Evolutionary conservation across 2,113 vertebrate genomes (phyloP).

Genomic region (Lepus timidus): DNA sequence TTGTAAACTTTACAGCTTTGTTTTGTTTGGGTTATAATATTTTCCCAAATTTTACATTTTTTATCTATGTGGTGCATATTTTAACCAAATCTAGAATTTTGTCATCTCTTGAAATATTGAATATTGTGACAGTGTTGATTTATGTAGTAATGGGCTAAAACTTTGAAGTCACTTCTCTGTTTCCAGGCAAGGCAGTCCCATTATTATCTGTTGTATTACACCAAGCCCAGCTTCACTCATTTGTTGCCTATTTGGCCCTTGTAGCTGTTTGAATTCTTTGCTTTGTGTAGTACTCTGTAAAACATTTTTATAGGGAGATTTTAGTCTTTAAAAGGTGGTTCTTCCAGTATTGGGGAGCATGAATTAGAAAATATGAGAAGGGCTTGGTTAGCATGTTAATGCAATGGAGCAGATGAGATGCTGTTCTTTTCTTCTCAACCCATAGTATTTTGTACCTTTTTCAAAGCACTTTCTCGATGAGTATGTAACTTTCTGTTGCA

Average conservation of each 20-base stretch:
- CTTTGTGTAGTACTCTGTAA: not conserved
- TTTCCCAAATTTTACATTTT: not conserved
- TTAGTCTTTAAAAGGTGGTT: conserved; percentile 57
- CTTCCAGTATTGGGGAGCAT: not conserved
- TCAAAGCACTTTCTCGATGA: not conserved
- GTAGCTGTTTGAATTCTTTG: conserved; percentile 4
- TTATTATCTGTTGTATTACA: not conserved
- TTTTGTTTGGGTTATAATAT: not conserved
- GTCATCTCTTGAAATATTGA: not conserved
- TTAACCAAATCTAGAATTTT: not conserved
- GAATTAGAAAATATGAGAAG: not conserved
- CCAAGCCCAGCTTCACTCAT: not conserved
- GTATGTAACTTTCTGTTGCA: not conserved
- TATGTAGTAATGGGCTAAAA: not conserved
- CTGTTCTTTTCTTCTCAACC: not conserved
- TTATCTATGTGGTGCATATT: not conserved
- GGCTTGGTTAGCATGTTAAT: conserved; percentile 3
- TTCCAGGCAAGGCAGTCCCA: not conserved
- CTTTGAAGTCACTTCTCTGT: not conserved
- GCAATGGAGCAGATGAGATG: not conserved
- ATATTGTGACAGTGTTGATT: not conserved
- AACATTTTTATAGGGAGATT: not conserved
- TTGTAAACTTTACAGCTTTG: not conserved
- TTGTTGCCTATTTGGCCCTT: not conserved
- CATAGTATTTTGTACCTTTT: not conserved